Base-by-base conservation (phyloP, 2,113 vertebrate species). In the Phasianus colchicus region DNA sequence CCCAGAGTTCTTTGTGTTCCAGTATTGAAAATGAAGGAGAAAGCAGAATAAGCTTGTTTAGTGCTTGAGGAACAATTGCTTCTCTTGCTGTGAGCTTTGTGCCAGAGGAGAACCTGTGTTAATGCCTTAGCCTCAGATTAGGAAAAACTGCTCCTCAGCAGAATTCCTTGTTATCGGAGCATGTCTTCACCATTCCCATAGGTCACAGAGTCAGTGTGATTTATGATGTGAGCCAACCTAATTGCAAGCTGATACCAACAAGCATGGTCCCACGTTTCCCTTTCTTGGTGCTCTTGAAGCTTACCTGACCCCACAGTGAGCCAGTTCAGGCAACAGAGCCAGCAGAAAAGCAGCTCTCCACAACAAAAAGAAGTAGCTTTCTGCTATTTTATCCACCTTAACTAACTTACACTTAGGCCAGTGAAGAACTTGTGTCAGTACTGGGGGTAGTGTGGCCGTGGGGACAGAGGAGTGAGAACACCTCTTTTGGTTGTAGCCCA, bases 21-120 rank as follows among this genome's bases (percentile, higher is more conserved):
- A 4, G 2, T 1, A 3, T 9, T 50, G 69, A 84, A 88, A 67
- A 58, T 4, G 52, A 78, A 70, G 24, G 32, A 34, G 60, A 17
- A 80, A 54, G 67, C 34, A 34, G 27, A 80, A n/a, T 58, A 43
- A 32, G 16, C 50, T 73, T 3, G 3, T 83, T 80, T 19, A 70
- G 43, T 42, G 72, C 64, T 40, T 0, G 0, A 55, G n/a, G 54
- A 69, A 40, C 0, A 0, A 17, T 58, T 63, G n/a, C 60, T 38
- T 57, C 45, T 61, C 9, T 72, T 72, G 1, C 55, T 79, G 10
- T 25, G n/a, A 77, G 55, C 60, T 91, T 47, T 67, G 36, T 4
- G 1, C 79, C 40, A 24, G 50, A 64, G 65, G 38, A 54, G 34
- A 54, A 11, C 15, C 20, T 1, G 0, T 19, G 34, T 54, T 55